Percentiles rank a stretch among this genome's conserved stretches.
Evolutionary conservation across 1,140 invertebrate species (phyloP).

Genomic region (Drosophila equinoxialis): DNA sequence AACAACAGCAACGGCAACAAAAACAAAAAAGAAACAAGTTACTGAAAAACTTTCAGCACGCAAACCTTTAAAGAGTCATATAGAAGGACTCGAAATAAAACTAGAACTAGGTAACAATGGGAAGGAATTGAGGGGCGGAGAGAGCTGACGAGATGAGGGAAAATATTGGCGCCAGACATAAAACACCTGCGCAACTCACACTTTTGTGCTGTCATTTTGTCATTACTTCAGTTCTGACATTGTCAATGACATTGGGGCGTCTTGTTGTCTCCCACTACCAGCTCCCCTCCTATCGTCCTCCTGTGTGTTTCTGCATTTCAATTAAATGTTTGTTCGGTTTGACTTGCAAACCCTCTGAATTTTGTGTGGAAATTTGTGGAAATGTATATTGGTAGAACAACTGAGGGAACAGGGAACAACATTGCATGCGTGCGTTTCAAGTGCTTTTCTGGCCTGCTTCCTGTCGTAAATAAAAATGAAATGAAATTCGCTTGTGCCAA

Average conservation of each 20-base stretch:
- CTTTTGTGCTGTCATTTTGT: slow-evolving; percentile 47
- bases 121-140: not conserved
- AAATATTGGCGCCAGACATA: slow-evolving; percentile 58
- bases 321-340: slow-evolving; percentile 59
- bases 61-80: slow-evolving; percentile 57
- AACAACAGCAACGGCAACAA: slow-evolving; percentile 18
- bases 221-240: slow-evolving; percentile 59
- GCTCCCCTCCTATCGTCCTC: not conserved
- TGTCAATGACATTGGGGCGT: slow-evolving; percentile 65
- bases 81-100: slow-evolving; percentile 37
- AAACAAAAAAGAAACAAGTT: slow-evolving; percentile 38
- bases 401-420: not conserved
- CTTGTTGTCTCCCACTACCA: slow-evolving; percentile 31
- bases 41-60: slow-evolving; percentile 61
- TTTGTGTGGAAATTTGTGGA: not conserved
- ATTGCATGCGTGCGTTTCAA: slow-evolving; percentile 76
- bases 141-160: not conserved
- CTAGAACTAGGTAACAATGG: slow-evolving; percentile 45
- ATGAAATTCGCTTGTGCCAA: slow-evolving; percentile 74
- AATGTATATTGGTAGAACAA: not conserved
- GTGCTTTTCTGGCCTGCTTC: slow-evolving; percentile 74
- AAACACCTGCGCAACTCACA: slow-evolving; percentile 60
- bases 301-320: slow-evolving; percentile 44
- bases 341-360: slow-evolving; percentile 24
- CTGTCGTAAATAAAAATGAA: slow-evolving; percentile 79